Conservation (phyloP, 2,113 vertebrate genomes). For the Clupea harengus region DNA sequence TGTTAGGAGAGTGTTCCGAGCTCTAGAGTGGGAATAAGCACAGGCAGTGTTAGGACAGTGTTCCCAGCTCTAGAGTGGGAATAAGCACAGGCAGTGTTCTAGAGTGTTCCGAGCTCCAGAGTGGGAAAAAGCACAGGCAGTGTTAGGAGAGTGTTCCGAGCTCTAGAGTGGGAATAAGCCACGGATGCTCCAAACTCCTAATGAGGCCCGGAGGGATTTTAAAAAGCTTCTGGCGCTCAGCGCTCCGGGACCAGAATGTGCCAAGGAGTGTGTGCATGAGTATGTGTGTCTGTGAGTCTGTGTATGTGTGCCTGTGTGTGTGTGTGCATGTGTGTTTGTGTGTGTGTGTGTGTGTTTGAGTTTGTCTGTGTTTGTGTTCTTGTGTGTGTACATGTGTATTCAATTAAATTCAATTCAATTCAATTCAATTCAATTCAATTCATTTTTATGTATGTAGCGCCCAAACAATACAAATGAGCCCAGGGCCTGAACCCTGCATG, state of each 20-base stretch:
- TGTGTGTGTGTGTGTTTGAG: not conserved
- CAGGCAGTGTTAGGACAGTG: too few species aligned
- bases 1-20: too few species aligned
- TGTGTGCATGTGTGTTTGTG: not conserved
- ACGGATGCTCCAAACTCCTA: conserved; percentile 15
- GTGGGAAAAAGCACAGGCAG: too few species aligned
- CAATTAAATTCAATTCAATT: too few species aligned
- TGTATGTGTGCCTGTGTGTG: not conserved
- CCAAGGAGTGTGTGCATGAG: not conserved
- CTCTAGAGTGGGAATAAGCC: not conserved
- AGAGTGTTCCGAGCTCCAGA: too few species aligned
- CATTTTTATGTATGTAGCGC: too few species aligned
- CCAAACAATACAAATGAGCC: too few species aligned
- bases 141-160: not conserved
- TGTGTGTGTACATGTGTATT: not conserved
- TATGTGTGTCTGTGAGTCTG: not conserved
- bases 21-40: too few species aligned
- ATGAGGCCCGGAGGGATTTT: conserved; percentile 23
- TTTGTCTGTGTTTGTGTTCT: not conserved
- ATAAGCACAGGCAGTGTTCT: too few species aligned
- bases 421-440: too few species aligned
- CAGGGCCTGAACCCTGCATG: too few species aligned
- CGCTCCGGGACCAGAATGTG: not conserved
- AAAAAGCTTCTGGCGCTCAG: not conserved
- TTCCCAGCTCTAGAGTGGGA: too few species aligned